phyloP scores from a whole-genome alignment of 2,113 vertebrate genomes.

The Phylloscopus trochilus region DNA sequence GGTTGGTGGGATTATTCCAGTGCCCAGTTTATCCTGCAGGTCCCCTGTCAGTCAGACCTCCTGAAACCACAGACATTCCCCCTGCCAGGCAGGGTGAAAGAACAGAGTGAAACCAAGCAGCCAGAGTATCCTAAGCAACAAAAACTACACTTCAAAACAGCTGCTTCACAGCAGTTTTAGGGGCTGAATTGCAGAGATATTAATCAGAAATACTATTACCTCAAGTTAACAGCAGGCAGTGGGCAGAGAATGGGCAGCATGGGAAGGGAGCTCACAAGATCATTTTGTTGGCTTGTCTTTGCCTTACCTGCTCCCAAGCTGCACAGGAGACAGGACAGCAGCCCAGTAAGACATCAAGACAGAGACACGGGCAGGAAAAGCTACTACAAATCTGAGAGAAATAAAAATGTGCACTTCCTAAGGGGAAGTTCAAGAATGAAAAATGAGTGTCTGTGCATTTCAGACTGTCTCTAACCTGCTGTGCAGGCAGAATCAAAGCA shows the following conservation, averaged over 20 bases:
- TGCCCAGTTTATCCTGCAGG: too few relatives aligned
- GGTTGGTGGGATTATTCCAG: too few relatives aligned
- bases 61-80: too few relatives aligned
- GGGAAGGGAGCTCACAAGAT: not conserved
- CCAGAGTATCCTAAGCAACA: too few relatives aligned
- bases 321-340: not conserved
- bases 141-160: too few relatives aligned
- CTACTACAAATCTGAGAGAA: not conserved
- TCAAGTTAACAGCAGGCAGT: not conserved
- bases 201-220: too few relatives aligned
- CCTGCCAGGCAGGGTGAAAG: too few relatives aligned
- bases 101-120: too few relatives aligned
- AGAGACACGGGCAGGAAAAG: not conserved
- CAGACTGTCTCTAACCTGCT: not conserved
- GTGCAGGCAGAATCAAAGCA: not conserved
- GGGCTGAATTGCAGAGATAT: too few relatives aligned
- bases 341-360: not conserved
- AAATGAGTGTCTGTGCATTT: not conserved
- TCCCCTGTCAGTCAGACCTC: too few relatives aligned
- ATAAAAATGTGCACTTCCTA: not conserved
- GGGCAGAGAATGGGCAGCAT: not conserved
- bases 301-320: not conserved
- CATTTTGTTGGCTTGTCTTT: not conserved
- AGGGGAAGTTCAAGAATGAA: not conserved
- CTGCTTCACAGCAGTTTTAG: too few relatives aligned